Conservation (phyloP, 2,113 vertebrate species). For the Rutilus rutilus region DNA sequence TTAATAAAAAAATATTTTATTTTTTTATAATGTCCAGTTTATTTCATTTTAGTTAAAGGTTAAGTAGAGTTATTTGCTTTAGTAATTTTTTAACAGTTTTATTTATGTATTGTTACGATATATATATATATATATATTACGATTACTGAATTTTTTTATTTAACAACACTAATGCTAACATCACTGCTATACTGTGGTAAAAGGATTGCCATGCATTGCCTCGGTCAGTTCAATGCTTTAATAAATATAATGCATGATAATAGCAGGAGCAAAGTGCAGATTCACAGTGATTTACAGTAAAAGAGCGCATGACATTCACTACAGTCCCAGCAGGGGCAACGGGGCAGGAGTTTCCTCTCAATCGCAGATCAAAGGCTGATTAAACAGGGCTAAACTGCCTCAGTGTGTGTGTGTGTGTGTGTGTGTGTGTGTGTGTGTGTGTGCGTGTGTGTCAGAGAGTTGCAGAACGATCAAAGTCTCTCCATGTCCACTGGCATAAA, state of each 20-base stretch:
- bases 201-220: background rate
- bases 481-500: conserved; percentile 26
- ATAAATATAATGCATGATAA: background rate
- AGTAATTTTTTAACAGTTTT: too few relatives aligned
- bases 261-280: background rate
- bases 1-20: too few relatives aligned
- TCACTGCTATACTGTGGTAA: too few relatives aligned
- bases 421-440: background rate
- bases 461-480: conserved; percentile 40
- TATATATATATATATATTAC: too few relatives aligned
- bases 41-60: too few relatives aligned
- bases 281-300: conserved; percentile 1
- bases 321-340: background rate
- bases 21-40: background rate
- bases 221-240: background rate
- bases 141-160: too few relatives aligned
- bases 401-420: conserved; percentile 9
- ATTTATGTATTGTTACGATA: too few relatives aligned
- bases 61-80: too few relatives aligned
- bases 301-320: background rate
- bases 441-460: background rate
- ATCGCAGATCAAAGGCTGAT: conserved; percentile 9
- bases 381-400: background rate
- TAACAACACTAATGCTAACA: too few relatives aligned
- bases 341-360: conserved; percentile 10